Evolutionary conservation across 2,797 vertebrate genomes (phyloP), one percentile per base, ranked within the genome.

Genomic region (Nannoperca australis): DNA sequence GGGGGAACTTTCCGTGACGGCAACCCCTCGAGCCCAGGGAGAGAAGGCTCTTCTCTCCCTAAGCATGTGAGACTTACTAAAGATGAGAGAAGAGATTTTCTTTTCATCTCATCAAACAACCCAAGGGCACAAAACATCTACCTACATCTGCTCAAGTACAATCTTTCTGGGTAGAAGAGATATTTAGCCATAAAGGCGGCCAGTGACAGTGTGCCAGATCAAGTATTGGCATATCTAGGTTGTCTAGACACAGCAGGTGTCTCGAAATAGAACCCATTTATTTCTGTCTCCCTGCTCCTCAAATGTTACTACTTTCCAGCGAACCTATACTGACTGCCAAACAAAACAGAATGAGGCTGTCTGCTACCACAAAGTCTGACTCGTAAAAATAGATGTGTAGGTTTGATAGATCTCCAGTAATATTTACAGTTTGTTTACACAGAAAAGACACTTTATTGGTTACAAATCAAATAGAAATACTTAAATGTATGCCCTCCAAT

Each of bases 241-340:
- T 80, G 76, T 86, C 82, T 73, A 73, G 82, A 84, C 80, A 79
- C 62, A 85, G 82, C 88, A 86, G 78, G 86, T 85, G 71, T 78
- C 73, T 83, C 14, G 11, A 87, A 87, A 90, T 83, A 89, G 74
- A 82, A 80, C 78, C 78, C 53, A 87, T 88, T 88, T 77, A 83
- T 91, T 85, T 82, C 67, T 73, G 73, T 87, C 79, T 86, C 50
- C 30, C 30, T 68, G 59, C 62, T 65, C 14, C 66, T 86, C 45
- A 76, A 54, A 62, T 73, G 50, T 66, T 68, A 14, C 47, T 53
- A 67, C 61, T 74, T 62, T 63, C 59, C 44, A 70, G 75, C 76
- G 62, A 83, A 78, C 70, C 34, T 55, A 40, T 30, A 49, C 56
- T 24, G 53, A 63, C 54, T 86, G 71, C 64, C 60, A 79, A 75